Evolutionary conservation across 2,113 vertebrate genomes (phyloP), one percentile per base, ranked within the genome.

Genomic region (Poeciliopsis turrubarensis): DNA sequence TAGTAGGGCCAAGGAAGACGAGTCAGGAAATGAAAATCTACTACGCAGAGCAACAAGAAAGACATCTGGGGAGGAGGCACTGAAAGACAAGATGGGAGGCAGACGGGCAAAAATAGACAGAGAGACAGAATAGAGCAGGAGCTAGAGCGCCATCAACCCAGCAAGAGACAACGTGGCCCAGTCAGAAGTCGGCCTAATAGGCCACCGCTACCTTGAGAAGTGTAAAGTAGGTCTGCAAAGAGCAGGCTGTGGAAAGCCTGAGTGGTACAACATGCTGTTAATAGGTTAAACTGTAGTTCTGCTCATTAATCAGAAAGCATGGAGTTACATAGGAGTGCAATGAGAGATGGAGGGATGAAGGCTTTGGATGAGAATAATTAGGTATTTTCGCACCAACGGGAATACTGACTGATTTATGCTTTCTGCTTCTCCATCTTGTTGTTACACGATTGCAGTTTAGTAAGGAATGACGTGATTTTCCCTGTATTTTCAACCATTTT

Each of bases 301-400:
- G 60, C 86, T 88, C 89, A 92, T 92, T 91, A 89, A 91, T 92
- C 90, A 88, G 87, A 37, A 11, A 11, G 22, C 37, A 82, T 73
- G 67, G 65, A 75, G 81, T 73, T 72, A 82, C 80, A 70, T 27
- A 41, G 64, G 65, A 87, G 73, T 64, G 78, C 54, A n/a, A 72
- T 47, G 78, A 83, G 75, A 86, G 83, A 90, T 81, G 71, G 80
- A 87, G 83, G 77, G 68, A 84, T 75, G 72, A 25, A 47, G 83
- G 68, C 62, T 70, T 34, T 60, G 34, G 41, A 80, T 72, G 73
- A 82, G 77, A 80, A 81, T 84, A 89, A 87, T 84, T 2, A 86
- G 86, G 72, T 80, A 86, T 86, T 72, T 78, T 54, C 1, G 12
- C 68, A 79, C 63, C 75, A 54, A 82, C 80, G 68, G 87, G 78